These are phyloP conservation scores for Cryptophagus acutangulus DNA, from an alignment of 2,888 invertebrate genomes.

Conservation along the genomic window DNA sequence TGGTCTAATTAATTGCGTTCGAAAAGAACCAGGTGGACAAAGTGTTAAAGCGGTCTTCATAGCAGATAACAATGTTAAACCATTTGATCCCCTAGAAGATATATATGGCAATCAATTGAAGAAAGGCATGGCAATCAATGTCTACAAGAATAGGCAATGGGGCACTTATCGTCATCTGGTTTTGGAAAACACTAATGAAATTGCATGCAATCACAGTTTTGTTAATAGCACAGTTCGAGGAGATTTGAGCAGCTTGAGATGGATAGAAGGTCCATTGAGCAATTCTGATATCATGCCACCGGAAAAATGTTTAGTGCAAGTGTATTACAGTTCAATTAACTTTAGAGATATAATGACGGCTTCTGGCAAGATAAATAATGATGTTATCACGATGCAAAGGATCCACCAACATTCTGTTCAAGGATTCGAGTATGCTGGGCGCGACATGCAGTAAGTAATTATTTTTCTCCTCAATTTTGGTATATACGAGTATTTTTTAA, in stretches of 20 bases:
- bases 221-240: constrained; percentile 74
- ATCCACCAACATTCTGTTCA: constrained; percentile 60
- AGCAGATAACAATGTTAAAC: constrained; percentile 56
- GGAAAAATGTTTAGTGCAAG: constrained; percentile 5
- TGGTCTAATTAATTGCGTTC: constrained; percentile 69
- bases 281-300: not conserved
- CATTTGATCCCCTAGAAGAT: constrained; percentile 53
- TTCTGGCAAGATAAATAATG: constrained; percentile 80
- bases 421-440: constrained; percentile 66
- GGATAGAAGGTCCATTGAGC: constrained; percentile 74
- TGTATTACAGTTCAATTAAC: constrained; percentile 16
- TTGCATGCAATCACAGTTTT: constrained; percentile 63
- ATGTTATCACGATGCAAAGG: constrained; percentile 68
- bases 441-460: constrained; percentile 31
- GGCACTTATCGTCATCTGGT: constrained; percentile 78
- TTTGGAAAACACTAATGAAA: constrained; percentile 51
- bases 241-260: constrained; percentile 79
- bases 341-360: constrained; percentile 88
- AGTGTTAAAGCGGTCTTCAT: constrained; percentile 53
- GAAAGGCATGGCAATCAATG: constrained; percentile 75
- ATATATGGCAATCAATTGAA: constrained; percentile 63
- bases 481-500: not conserved
- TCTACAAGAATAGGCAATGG: constrained; percentile 58
- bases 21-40: constrained; percentile 55
- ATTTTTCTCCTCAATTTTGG: constrained; percentile 2